Percentiles rank a stretch among this genome's conserved stretches.
These are phyloP conservation scores for Glossophaga mutica DNA, from an alignment of 2,797 vertebrate species.

Conservation along the genomic window DNA sequence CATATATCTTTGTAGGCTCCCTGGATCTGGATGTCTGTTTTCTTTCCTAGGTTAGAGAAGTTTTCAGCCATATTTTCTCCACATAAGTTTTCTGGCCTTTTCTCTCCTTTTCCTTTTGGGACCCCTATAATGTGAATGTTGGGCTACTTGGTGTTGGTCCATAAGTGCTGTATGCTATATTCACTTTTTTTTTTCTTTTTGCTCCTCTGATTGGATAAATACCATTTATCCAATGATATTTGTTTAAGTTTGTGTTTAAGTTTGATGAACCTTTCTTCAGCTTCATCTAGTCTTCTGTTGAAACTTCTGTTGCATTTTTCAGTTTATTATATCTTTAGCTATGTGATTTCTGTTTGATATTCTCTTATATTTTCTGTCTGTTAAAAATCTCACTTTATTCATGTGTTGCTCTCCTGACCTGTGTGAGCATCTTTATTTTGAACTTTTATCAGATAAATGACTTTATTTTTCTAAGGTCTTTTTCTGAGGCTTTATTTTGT, in stretches of 20 bases:
- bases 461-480: not conserved
- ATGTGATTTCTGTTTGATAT: not conserved
- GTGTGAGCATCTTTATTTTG: not conserved
- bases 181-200: not conserved
- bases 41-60: not conserved
- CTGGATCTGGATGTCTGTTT: not conserved
- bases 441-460: not conserved
- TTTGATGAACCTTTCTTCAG: not conserved
- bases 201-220: not conserved
- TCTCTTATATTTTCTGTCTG: not conserved
- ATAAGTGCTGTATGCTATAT: not conserved
- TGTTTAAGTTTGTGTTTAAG: not conserved
- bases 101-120: not conserved
- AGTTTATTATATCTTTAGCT: not conserved
- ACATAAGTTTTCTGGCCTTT: not conserved
- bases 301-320: not conserved
- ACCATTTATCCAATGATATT: not conserved
- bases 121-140: not conserved
- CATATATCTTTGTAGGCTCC: not conserved
- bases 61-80: not conserved
- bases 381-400: not conserved
- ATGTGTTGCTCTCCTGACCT: not conserved
- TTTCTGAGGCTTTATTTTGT: not conserved
- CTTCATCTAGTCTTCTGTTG: not conserved
- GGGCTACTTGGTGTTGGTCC: not conserved